These are phyloP conservation scores for Drosophila dives DNA, from an alignment of 2,888 invertebrate genomes.

Conservation along the genomic window DNA sequence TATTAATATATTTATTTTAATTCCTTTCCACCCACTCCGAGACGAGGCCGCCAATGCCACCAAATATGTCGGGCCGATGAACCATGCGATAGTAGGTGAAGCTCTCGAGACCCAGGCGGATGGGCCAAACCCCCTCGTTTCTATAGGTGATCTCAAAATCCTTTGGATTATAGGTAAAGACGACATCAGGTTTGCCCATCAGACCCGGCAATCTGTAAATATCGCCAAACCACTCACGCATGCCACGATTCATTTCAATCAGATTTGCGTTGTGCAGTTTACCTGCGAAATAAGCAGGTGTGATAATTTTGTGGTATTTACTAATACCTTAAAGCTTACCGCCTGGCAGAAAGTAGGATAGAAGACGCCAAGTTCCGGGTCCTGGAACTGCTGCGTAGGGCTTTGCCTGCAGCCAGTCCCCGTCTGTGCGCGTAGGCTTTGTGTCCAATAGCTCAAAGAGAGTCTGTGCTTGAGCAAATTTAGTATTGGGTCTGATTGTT, in stretches of 20 bases:
- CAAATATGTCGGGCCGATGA: slow-evolving; percentile 84
- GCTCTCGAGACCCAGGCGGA: slow-evolving; percentile 84
- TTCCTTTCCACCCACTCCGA: slow-evolving; percentile 67
- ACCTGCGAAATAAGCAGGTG: slow-evolving; percentile 35
- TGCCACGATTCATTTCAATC: slow-evolving; percentile 68
- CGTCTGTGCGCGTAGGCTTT: slow-evolving; percentile 49
- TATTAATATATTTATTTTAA: not conserved
- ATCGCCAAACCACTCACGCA: slow-evolving; percentile 83
- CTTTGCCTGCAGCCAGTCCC: slow-evolving; percentile 75
- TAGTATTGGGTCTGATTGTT: slow-evolving; percentile 54
- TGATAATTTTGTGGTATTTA: not conserved
- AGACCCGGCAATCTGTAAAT: slow-evolving; percentile 85
- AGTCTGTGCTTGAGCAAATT: slow-evolving; percentile 29
- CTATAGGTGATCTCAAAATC: slow-evolving; percentile 85
- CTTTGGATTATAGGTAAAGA: slow-evolving; percentile 86
- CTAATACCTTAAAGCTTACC: slow-evolving; percentile 51
- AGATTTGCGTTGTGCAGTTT: slow-evolving; percentile 70
- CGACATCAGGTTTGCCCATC: slow-evolving; percentile 79
- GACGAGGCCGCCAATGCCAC: slow-evolving; percentile 76
- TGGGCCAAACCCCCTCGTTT: slow-evolving; percentile 85
- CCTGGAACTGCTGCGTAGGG: slow-evolving; percentile 75
- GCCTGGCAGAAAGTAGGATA: slow-evolving; percentile 77
- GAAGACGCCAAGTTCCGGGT: slow-evolving; percentile 62
- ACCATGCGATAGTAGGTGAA: slow-evolving; percentile 84
- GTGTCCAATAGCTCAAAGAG: slow-evolving; percentile 39